Evolutionary conservation across 2,113 vertebrate species (phyloP).

Genomic region (Orcinus orca): DNA sequence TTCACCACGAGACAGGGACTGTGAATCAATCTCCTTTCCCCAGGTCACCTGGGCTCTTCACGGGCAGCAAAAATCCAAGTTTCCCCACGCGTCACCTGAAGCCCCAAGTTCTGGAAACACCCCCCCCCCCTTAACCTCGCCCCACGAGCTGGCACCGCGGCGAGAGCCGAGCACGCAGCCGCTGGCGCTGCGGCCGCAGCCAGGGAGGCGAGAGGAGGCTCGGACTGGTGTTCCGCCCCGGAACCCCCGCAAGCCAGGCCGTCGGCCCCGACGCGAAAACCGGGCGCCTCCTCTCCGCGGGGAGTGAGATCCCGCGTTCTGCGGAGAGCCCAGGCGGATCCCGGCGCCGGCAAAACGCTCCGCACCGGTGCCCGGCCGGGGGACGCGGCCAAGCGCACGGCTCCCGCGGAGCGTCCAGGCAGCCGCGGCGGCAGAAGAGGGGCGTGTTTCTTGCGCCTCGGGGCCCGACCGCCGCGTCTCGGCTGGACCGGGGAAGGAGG

Average conservation of each 20-base stretch:
- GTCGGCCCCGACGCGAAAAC: not conserved
- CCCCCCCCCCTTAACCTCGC: not conserved
- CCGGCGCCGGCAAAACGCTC: not conserved
- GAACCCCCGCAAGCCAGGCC: not conserved
- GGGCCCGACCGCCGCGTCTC: not conserved
- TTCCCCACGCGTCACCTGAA: not conserved
- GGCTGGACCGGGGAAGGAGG: not conserved
- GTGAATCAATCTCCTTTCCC: not conserved
- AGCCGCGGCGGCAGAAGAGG: not conserved
- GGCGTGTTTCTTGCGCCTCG: conserved; percentile 48
- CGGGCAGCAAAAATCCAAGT: not conserved
- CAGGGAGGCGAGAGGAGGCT: not conserved
- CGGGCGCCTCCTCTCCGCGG: not conserved
- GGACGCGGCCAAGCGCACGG: conserved; percentile 7
- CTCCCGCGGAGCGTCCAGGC: not conserved
- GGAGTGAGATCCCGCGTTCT: not conserved
- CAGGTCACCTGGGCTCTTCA: not conserved
- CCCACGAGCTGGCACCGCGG: not conserved
- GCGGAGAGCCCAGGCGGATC: not conserved
- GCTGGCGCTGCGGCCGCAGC: not conserved
- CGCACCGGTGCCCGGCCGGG: not conserved
- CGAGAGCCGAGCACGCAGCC: not conserved
- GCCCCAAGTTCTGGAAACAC: conserved; percentile 56
- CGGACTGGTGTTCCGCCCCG: not conserved
- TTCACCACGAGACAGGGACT: not conserved